A percentile compares a stretch with the other conserved stretches of the same genome.
Conservation (phyloP, 2,113 vertebrate species). For the Pterophyllum scalare region DNA sequence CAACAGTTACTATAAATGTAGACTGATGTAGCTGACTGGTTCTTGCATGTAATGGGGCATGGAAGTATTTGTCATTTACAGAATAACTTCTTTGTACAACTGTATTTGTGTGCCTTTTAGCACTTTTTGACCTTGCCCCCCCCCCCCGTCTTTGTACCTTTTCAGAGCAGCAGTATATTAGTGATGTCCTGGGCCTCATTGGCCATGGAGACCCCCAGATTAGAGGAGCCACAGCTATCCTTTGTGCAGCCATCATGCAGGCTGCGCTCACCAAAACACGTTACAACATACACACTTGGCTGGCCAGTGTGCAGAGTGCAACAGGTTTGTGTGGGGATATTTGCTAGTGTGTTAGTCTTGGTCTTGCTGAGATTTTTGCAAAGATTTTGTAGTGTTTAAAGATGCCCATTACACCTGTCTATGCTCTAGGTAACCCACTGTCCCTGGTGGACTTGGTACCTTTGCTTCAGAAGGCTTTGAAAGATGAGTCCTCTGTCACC, state of each 20-base stretch:
- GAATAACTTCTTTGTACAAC: background rate
- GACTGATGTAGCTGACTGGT: too few relatives aligned
- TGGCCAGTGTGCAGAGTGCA: constrained; percentile 81
- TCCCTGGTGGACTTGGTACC: constrained; percentile 90
- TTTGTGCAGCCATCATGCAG: constrained; percentile 90
- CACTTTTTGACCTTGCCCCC: background rate
- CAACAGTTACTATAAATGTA: too few relatives aligned
- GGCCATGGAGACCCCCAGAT: constrained; percentile 96
- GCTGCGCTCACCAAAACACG: constrained; percentile 90
- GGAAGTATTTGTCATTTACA: background rate
- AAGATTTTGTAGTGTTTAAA: background rate
- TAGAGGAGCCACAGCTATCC: constrained; percentile 91
- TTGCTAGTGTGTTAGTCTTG: background rate
- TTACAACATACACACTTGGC: constrained; percentile 88
- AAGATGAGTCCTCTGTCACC: constrained; percentile 94
- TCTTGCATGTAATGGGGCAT: too few relatives aligned
- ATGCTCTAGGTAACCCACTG: constrained; percentile 84
- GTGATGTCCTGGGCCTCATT: constrained; percentile 89
- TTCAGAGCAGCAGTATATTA: constrained; percentile 94
- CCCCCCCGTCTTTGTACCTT: constrained; percentile 22
- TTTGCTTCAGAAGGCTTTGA: constrained; percentile 87
- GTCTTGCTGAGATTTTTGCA: background rate
- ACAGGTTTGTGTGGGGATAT: constrained; percentile 81
- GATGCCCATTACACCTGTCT: background rate
- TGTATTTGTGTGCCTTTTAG: background rate